phyloP scores from a whole-genome alignment of 2,113 vertebrate species.

The Antigone vipio region DNA sequence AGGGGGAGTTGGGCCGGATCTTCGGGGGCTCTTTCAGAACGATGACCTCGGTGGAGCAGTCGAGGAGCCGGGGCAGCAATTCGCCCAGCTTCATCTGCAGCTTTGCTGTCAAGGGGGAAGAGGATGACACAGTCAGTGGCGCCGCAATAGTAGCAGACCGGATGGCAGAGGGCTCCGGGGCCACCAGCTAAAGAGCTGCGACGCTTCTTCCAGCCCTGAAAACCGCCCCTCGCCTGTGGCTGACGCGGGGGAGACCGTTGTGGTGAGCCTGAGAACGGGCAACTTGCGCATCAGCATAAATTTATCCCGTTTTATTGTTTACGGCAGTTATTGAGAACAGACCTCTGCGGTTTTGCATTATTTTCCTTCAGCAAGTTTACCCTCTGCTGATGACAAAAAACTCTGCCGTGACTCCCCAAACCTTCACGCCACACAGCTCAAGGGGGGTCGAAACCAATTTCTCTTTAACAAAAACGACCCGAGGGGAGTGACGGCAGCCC shows the following conservation, averaged over 20 bases:
- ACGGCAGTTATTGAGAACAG: neutral
- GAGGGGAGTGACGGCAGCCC: neutral
- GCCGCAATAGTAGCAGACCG: too few species aligned
- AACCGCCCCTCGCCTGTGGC: neutral
- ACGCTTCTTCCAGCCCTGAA: neutral
- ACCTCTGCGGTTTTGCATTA: neutral
- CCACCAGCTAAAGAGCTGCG: neutral
- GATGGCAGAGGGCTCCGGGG: neutral
- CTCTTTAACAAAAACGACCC: neutral
- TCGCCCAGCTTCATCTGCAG: slow-evolving; percentile 88
- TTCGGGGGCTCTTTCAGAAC: slow-evolving; percentile 92
- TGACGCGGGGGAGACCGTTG: neutral
- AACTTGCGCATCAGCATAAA: too few species aligned
- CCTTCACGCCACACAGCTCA: too few species aligned
- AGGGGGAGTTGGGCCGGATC: slow-evolving; percentile 87
- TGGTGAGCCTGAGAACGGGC: neutral
- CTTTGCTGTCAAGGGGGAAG: slow-evolving; percentile 73
- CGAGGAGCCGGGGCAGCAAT: slow-evolving; percentile 91
- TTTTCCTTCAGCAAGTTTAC: neutral
- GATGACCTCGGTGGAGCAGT: slow-evolving; percentile 84
- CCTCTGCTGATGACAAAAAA: neutral
- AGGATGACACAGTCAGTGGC: neutral
- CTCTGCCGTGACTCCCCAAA: neutral
- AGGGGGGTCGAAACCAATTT: neutral
- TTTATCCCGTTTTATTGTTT: neutral